phyloP scores from a whole-genome alignment of 2,113 vertebrate species.

The Nibea coibor region DNA sequence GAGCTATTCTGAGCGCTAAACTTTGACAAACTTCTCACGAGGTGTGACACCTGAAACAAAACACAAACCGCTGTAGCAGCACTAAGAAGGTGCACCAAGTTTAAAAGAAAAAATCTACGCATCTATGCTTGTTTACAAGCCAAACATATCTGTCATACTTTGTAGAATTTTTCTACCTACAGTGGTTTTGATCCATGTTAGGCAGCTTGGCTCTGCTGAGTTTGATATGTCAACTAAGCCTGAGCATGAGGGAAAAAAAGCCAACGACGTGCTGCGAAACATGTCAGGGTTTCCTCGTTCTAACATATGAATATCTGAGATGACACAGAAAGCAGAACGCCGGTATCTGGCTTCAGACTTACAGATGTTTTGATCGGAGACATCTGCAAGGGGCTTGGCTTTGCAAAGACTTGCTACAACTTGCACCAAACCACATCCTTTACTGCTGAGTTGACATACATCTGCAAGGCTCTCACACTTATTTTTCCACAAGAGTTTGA shows the following conservation, averaged over 20 bases:
- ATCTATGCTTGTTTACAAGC: not conserved
- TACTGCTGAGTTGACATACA: slow-evolving; percentile 1
- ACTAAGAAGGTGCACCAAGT: not conserved
- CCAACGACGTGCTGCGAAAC: not conserved
- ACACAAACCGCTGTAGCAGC: not conserved
- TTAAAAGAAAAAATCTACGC: not conserved
- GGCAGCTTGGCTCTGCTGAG: not conserved
- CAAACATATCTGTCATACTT: slow-evolving; percentile 2
- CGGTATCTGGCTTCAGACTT: not conserved
- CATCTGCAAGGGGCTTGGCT: not conserved
- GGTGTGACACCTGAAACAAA: not conserved
- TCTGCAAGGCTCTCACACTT: not conserved
- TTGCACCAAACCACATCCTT: slow-evolving; percentile 67
- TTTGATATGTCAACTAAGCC: slow-evolving; percentile 13
- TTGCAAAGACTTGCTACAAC: slow-evolving; percentile 46
- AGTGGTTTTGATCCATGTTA: not conserved
- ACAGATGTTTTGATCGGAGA: not conserved
- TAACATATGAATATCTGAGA: not conserved
- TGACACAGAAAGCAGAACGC: not conserved
- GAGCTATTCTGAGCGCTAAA: not conserved
- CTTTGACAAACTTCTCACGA: not conserved
- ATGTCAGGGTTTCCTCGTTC: not conserved
- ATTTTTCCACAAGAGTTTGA: not conserved
- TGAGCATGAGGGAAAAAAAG: slow-evolving; percentile 32
- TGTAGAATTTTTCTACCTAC: not conserved